phyloP scores from a whole-genome alignment of 2,113 vertebrate species.

The Epinephelus moara region DNA sequence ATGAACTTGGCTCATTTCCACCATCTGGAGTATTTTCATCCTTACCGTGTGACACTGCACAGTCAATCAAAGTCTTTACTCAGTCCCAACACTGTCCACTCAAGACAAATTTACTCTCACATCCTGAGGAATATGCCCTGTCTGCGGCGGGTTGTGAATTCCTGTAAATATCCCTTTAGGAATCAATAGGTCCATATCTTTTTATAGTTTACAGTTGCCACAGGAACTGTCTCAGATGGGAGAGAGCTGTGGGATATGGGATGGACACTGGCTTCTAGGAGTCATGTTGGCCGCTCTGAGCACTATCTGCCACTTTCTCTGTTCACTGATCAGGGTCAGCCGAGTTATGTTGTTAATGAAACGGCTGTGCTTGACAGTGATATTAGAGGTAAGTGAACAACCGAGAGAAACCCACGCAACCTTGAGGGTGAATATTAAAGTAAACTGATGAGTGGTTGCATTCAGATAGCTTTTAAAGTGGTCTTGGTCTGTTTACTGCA shows the following conservation, averaged over 20 bases:
- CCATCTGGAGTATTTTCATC: constrained; percentile 39
- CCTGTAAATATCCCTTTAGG: constrained; percentile 49
- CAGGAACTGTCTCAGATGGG: constrained; percentile 23
- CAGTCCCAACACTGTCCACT: constrained; percentile 19
- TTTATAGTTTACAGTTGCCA: constrained; percentile 10
- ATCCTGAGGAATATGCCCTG: constrained; percentile 27
- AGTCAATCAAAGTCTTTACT: constrained; percentile 53
- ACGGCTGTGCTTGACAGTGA: constrained; percentile 7
- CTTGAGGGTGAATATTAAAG: constrained; percentile 14
- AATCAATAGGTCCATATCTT: constrained; percentile 53
- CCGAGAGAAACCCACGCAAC: neutral
- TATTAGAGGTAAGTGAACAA: constrained; percentile 1
- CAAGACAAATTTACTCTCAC: constrained; percentile 42
- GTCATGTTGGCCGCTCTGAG: constrained; percentile 13
- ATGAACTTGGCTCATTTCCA: constrained; percentile 34
- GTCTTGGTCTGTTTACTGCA: neutral
- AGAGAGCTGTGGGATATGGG: constrained; percentile 9
- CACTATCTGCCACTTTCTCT: constrained; percentile 8
- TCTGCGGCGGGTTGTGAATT: constrained; percentile 33
- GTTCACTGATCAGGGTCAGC: constrained; percentile 25
- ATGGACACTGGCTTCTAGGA: constrained; percentile 13
- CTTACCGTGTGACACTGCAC: constrained; percentile 16
- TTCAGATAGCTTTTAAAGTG: constrained; percentile 17
- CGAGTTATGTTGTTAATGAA: constrained; percentile 28
- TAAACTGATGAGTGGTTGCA: constrained; percentile 13